A percentile compares a stretch with the other conserved stretches of the same genome.
phyloP scores from a whole-genome alignment of 2,797 vertebrate genomes.

The Phoebastria nigripes region DNA sequence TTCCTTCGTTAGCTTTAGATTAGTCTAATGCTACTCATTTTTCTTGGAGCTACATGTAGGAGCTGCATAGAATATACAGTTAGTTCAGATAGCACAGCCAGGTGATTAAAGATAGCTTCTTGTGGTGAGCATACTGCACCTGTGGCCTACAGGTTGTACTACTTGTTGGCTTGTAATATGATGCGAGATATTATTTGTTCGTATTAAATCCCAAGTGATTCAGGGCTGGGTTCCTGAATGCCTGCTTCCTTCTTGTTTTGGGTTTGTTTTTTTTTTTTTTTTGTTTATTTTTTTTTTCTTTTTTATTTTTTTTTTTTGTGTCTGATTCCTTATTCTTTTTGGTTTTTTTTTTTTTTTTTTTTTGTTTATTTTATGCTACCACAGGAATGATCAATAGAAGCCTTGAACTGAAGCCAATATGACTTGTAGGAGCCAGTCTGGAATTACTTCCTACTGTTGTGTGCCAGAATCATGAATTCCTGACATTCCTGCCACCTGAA shows the following conservation, averaged over 20 bases:
- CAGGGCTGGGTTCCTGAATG: neutral
- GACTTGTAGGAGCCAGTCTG: neutral
- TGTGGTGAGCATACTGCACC: neutral
- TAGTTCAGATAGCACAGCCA: neutral
- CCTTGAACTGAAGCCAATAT: neutral
- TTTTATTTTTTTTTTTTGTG: too few species aligned
- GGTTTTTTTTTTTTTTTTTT: neutral
- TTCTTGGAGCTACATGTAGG: neutral
- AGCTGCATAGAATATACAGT: neutral
- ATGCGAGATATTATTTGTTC: neutral
- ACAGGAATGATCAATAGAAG: neutral
- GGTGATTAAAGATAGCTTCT: neutral
- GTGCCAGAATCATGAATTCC: neutral
- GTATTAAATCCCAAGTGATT: neutral
- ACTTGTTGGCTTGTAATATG: neutral
- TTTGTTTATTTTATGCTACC: neutral
- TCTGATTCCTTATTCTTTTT: too few species aligned
- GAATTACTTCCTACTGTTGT: neutral
- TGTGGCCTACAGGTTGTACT: neutral
- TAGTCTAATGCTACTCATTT: neutral
- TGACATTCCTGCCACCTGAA: neutral
- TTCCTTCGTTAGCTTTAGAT: neutral
- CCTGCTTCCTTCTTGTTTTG: neutral
- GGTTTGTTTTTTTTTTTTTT: too few species aligned
- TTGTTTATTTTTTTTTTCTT: too few species aligned